Conservation (phyloP, 2,113 vertebrate species). For the Nesoenas mayeri region DNA sequence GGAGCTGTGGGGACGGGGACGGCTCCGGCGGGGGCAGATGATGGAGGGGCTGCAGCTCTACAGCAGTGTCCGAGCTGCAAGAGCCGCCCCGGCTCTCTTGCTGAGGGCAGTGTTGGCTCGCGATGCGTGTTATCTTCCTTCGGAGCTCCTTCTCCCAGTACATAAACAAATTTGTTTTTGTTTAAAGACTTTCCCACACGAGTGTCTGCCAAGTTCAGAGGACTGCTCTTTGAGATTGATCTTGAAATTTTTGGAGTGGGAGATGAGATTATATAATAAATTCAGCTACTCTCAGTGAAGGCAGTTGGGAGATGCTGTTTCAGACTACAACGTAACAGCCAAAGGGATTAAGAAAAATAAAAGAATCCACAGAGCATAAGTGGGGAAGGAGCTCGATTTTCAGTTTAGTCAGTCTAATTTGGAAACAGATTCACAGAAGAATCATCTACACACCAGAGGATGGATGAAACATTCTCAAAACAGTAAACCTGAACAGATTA, state of each 20-base stretch:
- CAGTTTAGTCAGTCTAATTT: neutral
- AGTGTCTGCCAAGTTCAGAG: constrained; percentile 78
- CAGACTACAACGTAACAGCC: neutral
- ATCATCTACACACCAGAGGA: neutral
- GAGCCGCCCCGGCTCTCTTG: constrained; percentile 38
- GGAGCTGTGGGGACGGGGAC: neutral
- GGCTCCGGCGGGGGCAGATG: neutral
- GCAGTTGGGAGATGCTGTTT: constrained; percentile 56
- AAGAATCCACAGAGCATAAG: neutral
- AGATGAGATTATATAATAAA: constrained; percentile 77
- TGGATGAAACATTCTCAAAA: neutral
- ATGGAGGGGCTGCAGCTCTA: neutral
- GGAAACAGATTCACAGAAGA: neutral
- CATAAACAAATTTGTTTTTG: constrained; percentile 81
- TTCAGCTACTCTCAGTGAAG: constrained; percentile 46
- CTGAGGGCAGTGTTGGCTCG: constrained; percentile 74
- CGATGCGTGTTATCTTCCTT: constrained; percentile 51
- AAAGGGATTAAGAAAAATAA: constrained; percentile 6
- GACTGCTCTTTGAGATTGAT: constrained; percentile 75
- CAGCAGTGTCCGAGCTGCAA: neutral
- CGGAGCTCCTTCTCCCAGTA: constrained; percentile 71
- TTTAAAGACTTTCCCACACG: constrained; percentile 82
- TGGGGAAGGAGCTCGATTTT: neutral
- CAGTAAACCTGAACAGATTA: neutral
- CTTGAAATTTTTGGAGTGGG: constrained; percentile 71